Evolutionary conservation across 2,888 invertebrate genomes (phyloP).

Genomic region (Smittia sp.): DNA sequence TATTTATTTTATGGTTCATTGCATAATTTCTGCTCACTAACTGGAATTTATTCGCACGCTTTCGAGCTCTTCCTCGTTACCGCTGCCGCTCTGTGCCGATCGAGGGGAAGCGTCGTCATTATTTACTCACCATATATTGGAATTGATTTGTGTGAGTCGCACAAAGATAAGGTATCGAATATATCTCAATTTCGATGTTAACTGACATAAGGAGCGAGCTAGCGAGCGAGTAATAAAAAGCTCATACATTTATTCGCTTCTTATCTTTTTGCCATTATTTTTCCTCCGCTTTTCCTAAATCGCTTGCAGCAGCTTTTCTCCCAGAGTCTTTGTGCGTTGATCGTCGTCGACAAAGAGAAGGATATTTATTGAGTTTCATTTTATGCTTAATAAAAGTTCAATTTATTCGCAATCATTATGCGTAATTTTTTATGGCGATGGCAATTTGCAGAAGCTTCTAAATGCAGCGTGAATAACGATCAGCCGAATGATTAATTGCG

Average conservation of each 20-base stretch:
- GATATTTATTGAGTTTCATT: conserved; percentile 30
- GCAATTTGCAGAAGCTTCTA: conserved; percentile 30
- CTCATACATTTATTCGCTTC: conserved; percentile 40
- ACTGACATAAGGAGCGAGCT: conserved; percentile 8
- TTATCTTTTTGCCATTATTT: conserved; percentile 23
- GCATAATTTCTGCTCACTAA: conserved; percentile 22
- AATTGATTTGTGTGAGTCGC: conserved; percentile 34
- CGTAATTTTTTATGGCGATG: conserved; percentile 30
- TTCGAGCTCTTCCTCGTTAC: background rate
- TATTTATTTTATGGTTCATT: conserved; percentile 26
- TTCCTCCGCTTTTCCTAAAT: background rate
- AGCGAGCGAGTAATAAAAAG: conserved; percentile 32
- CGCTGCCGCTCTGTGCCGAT: background rate
- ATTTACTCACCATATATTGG: conserved; percentile 33
- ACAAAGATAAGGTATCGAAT: background rate
- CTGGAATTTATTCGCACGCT: conserved; percentile 33
- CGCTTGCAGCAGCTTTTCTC: background rate
- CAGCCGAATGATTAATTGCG: no score
- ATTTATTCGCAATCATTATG: conserved; percentile 34
- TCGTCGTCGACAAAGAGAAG: background rate
- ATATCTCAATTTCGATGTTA: conserved; percentile 37
- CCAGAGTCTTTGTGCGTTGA: background rate
- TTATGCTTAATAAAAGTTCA: conserved; percentile 40
- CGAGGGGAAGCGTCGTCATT: background rate
- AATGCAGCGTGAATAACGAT: conserved; percentile 2